Evolutionary conservation across 1,140 invertebrate genomes (phyloP).

Genomic region (Bombus balteatus): DNA sequence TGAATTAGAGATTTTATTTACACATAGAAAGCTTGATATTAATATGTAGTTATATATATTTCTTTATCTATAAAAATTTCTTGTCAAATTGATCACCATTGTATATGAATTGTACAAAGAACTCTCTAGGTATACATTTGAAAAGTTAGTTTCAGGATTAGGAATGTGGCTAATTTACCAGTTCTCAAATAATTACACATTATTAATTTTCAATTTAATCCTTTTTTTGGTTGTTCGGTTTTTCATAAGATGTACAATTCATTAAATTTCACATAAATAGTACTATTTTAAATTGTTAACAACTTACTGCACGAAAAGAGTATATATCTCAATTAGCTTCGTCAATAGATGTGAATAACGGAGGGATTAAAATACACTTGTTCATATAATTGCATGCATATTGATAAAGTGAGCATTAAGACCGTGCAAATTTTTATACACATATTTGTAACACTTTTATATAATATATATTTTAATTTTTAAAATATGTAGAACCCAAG

Average conservation of each 20-base stretch:
- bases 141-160: slow-evolving; percentile 6
- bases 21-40: background rate
- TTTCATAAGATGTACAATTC: background rate
- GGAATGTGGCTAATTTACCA: background rate
- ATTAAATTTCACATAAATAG: too few relatives aligned
- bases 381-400: background rate
- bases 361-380: background rate
- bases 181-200: background rate
- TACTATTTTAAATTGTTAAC: background rate
- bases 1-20: background rate
- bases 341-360: background rate
- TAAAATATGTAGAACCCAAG: slow-evolving; percentile 3
- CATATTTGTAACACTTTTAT: slow-evolving; percentile 28
- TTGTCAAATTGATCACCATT: background rate
- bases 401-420: background rate
- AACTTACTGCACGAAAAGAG: background rate
- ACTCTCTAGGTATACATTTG: background rate
- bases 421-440: background rate
- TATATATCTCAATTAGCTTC: background rate
- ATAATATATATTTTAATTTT: slow-evolving; percentile 24
- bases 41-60: background rate
- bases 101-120: background rate
- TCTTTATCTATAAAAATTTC: background rate
- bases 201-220: background rate
- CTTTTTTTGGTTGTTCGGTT: background rate